Base-by-base conservation (phyloP, 2,113 vertebrate species). In the Pseudopipra pipra region DNA sequence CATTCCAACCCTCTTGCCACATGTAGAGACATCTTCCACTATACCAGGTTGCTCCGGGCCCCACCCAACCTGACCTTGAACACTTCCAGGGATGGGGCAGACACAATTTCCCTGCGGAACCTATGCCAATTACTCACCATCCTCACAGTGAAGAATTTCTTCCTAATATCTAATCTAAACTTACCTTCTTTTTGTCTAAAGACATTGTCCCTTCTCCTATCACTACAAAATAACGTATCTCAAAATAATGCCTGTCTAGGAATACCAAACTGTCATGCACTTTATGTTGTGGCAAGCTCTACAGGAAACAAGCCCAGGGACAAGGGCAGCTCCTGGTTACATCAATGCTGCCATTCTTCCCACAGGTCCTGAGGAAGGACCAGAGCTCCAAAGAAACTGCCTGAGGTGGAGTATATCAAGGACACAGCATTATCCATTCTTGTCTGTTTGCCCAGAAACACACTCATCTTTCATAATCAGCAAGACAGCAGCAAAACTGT, bases 381-480 rank as follows among this genome's bases (percentile, higher is more conserved):
- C 41, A 86, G 65, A 84, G 61, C 17, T 68, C 23, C 0, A 0
- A 84, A 90, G 66, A 75, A 89, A 37, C 56, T 71, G 70, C 20
- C 46, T 52, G 22, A 55, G 58, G 58, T 66, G 51, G 20, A 84
- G 19, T 58, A 65, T n/a, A 54, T 88, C 67, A 92, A 94, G 86
- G 88, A 75, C 90, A 93, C 21, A 9, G 44, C 58, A 37, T 76
- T 92, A 92, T 82, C 88, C 30, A 7, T 85, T 92, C 86, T 87
- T 94, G 73, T 92, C 86, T 93, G 65, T 92, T 87, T 96, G 96
- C 95, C 93, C 83, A 93, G 90, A 93, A 89, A 83, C 66, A 87
- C 76, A 62, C 77, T 94, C 95, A 95, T 96, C 92, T 92, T 93
- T 96, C 96, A 95, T 78, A 87, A 96, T 97, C 90, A 92, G 70